phyloP scores from a whole-genome alignment of 2,888 invertebrate genomes.

The Caenorhabditis japonica region DNA sequence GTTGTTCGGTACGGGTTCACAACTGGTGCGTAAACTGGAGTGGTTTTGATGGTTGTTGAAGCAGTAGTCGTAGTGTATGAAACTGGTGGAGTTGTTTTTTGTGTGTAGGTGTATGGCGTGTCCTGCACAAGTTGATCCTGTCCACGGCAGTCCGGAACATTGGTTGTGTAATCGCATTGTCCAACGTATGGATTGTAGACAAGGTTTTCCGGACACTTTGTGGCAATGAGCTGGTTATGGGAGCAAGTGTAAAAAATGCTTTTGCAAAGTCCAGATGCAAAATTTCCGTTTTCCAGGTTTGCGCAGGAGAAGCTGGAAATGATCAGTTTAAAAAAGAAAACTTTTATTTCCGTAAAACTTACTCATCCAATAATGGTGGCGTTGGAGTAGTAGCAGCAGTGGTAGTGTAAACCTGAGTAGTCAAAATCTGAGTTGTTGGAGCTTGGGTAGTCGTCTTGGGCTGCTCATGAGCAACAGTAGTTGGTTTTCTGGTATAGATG shows the following conservation, averaged over 20 bases:
- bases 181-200: conserved; percentile 57
- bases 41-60: conserved; percentile 3
- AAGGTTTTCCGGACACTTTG: conserved; percentile 49
- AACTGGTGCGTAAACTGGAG: neutral
- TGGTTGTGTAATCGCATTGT: conserved; percentile 54
- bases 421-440: conserved; percentile 4
- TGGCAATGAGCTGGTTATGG: conserved; percentile 14
- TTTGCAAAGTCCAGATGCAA: conserved; percentile 47
- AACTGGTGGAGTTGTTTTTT: too few species aligned
- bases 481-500: neutral
- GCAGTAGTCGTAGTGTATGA: neutral
- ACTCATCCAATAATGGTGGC: conserved; percentile 7
- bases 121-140: conserved; percentile 3
- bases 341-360: neutral
- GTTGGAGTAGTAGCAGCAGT: too few species aligned
- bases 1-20: conserved; percentile 14
- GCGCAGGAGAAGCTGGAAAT: conserved; percentile 49
- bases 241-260: conserved; percentile 52
- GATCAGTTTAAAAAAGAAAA: neutral
- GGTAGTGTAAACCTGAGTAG: neutral
- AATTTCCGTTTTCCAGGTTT: conserved; percentile 40
- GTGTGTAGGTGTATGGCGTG: neutral
- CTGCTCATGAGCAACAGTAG: conserved; percentile 14
- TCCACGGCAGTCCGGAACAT: conserved; percentile 29
- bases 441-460: conserved; percentile 30